Evolutionary conservation across 1,140 invertebrate genomes (phyloP), one percentile per base, ranked within the genome.

Genomic region (Pogonus chalceus): DNA sequence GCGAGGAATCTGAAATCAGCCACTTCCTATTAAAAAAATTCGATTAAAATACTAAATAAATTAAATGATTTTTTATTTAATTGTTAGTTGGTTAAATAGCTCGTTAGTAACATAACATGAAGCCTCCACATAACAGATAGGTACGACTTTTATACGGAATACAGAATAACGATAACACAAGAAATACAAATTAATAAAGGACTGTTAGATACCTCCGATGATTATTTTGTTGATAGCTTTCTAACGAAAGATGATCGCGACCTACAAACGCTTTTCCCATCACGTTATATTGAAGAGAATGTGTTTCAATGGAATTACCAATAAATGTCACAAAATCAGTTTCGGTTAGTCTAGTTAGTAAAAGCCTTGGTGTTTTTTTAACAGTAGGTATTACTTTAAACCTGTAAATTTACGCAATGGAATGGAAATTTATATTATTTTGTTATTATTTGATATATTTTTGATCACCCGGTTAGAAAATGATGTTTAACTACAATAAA

Each of bases 1-100:
- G 75, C 65, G 54, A 83, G 71, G 20, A 81, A 72, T 65, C 81
- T 84, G 58, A 39, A 62, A 61, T 21, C 26, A n/a, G n/a, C n/a
- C n/a, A n/a, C n/a, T n/a, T n/a, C n/a, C n/a, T n/a, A n/a, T n/a
- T n/a, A n/a, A n/a, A n/a, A n/a, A n/a, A n/a, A n/a, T n/a, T n/a
- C n/a, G n/a, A n/a, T n/a, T n/a, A n/a, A n/a, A n/a, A n/a, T n/a
- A n/a, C n/a, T n/a, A n/a, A n/a, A n/a, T n/a, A n/a, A n/a, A n/a
- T n/a, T n/a, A n/a, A n/a, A n/a, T n/a, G n/a, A n/a, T n/a, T n/a
- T n/a, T n/a, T n/a, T n/a, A n/a, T n/a, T n/a, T n/a, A n/a, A n/a
- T n/a, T n/a, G n/a, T n/a, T n/a, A n/a, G n/a, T n/a, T n/a, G n/a
- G n/a, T n/a, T n/a, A n/a, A n/a, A n/a, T n/a, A n/a, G n/a, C n/a